These are phyloP conservation scores for Cyprinodon tularosa DNA, from an alignment of 2,113 vertebrate genomes.

Conservation along the genomic window DNA sequence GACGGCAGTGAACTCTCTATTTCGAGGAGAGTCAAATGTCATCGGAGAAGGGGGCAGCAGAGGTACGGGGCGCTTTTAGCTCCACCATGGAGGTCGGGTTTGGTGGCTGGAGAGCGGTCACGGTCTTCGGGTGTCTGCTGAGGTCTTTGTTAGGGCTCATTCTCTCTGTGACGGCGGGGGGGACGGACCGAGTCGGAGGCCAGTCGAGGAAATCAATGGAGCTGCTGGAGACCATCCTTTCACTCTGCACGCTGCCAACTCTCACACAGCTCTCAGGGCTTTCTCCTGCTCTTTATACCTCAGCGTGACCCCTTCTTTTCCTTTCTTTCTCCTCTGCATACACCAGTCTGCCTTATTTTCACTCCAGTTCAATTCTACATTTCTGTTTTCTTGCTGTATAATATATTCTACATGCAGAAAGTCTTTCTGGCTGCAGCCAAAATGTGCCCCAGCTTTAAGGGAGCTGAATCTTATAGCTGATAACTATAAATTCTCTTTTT, in stretches of 20 bases:
- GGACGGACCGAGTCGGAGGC: slow-evolving; percentile 34
- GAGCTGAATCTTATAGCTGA: slow-evolving; percentile 53
- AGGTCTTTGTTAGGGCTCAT: slow-evolving; percentile 71
- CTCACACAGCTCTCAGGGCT: slow-evolving; percentile 46
- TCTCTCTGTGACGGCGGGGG: slow-evolving; percentile 49
- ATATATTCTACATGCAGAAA: slow-evolving; percentile 1
- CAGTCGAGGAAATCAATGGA: slow-evolving; percentile 68
- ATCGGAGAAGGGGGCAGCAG: slow-evolving; percentile 5
- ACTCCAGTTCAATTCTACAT: background rate
- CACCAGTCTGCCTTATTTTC: slow-evolving; percentile 7
- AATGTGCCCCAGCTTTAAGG: slow-evolving; percentile 39
- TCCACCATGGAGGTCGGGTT: slow-evolving; percentile 45
- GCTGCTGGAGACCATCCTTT: slow-evolving; percentile 70
- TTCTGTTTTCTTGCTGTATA: background rate
- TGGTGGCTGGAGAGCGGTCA: slow-evolving; percentile 54
- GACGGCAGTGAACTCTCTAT: slow-evolving; percentile 43
- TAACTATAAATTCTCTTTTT: slow-evolving; percentile 35
- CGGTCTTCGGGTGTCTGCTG: slow-evolving; percentile 50
- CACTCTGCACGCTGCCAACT: slow-evolving; percentile 45
- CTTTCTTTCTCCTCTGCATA: slow-evolving; percentile 39
- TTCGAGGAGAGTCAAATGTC: slow-evolving; percentile 69
- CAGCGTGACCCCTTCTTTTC: slow-evolving; percentile 58
- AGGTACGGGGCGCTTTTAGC: slow-evolving; percentile 50
- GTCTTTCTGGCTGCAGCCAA: slow-evolving; percentile 11
- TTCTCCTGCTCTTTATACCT: slow-evolving; percentile 56